Conservation (phyloP, 2,797 vertebrate species). For the Malurus splendens region DNA sequence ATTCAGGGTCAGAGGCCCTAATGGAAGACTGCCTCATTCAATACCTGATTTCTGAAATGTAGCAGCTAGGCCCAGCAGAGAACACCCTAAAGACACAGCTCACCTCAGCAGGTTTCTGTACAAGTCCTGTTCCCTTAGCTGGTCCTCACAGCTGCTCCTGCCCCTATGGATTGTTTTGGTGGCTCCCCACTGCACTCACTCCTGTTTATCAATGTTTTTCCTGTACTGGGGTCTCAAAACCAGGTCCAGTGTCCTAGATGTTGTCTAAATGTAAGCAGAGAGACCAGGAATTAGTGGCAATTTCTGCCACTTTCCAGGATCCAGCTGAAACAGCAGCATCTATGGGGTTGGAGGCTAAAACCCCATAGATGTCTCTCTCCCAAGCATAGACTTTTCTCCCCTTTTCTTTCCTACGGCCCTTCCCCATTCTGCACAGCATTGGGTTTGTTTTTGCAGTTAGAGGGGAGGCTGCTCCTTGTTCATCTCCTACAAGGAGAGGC, state of each 20-base stretch:
- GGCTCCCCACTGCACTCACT: not conserved
- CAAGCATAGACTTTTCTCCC: not conserved
- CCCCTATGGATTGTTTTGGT: not conserved
- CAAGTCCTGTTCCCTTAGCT: not conserved
- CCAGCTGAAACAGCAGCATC: not conserved
- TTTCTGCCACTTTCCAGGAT: not conserved
- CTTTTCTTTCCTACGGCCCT: not conserved
- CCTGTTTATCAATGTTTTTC: not conserved
- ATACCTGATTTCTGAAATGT: not conserved
- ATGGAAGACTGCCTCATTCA: not conserved
- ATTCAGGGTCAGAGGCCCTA: not conserved
- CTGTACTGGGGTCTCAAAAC: not conserved
- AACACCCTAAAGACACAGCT: not conserved
- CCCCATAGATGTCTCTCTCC: not conserved
- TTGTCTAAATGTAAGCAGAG: not conserved
- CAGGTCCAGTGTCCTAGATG: not conserved
- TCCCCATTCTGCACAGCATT: not conserved
- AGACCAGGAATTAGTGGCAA: not conserved
- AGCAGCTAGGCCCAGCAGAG: not conserved
- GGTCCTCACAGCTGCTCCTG: not conserved
- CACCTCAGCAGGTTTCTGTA: not conserved
- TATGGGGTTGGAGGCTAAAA: not conserved
- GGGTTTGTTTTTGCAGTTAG: not conserved
- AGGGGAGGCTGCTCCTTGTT: not conserved
- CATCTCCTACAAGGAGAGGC: not conserved